A percentile compares a stretch with the other conserved stretches of the same genome.
These are phyloP conservation scores for Chionomys nivalis DNA, from an alignment of 2,113 vertebrate genomes.

Conservation along the genomic window DNA sequence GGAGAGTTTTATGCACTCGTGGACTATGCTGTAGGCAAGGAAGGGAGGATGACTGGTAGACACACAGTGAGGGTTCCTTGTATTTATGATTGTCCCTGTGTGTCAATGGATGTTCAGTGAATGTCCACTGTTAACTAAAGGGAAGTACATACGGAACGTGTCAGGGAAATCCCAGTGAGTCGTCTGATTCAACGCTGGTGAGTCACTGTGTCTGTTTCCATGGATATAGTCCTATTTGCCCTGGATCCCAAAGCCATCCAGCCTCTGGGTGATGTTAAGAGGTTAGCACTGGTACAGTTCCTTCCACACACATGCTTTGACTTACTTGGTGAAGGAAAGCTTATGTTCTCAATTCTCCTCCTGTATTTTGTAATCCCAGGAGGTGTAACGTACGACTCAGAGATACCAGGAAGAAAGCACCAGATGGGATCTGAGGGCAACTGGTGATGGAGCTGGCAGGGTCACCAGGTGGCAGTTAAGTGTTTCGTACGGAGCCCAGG, in stretches of 20 bases:
- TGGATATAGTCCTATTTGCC: not conserved
- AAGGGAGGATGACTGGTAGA: not conserved
- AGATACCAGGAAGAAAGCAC: not conserved
- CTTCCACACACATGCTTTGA: not conserved
- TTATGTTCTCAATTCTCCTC: not conserved
- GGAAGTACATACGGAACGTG: not conserved
- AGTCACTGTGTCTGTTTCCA: not conserved
- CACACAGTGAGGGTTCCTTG: not conserved
- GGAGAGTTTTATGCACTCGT: not conserved
- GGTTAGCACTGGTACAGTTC: not conserved
- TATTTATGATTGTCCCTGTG: not conserved
- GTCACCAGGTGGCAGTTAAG: not conserved
- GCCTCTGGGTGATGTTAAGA: not conserved
- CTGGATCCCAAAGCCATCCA: not conserved
- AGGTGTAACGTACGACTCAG: not conserved
- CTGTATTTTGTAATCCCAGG: not conserved
- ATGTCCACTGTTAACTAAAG: not conserved
- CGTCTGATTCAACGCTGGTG: not conserved
- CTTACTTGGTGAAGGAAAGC: not conserved
- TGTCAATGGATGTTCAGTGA: not conserved
- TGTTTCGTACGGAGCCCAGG: not conserved
- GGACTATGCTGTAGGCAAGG: not conserved
- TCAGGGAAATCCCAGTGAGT: not conserved
- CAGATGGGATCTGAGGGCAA: not conserved
- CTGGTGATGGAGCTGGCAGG: not conserved